Evolutionary conservation across 2,888 invertebrate genomes (phyloP), one percentile per base, ranked within the genome.

Genomic region (Drosophila atroscutellata): DNA sequence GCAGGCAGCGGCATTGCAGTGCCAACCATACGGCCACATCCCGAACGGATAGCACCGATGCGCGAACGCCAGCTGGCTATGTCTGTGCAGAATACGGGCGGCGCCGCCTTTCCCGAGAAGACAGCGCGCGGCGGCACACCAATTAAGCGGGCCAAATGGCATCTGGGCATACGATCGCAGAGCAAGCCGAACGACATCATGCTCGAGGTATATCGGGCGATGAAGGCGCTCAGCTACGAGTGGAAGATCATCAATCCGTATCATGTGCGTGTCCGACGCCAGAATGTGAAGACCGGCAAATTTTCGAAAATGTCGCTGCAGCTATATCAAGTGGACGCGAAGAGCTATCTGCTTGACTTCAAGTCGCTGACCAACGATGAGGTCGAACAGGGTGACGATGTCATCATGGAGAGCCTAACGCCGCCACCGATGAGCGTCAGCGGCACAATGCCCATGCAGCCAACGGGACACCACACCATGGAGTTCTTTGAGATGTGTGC

Each of bases 401-500:
- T 93, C 32, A 92, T 93, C 49, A 90, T 93, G 91, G 93, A 93
- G 75, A 93, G 93, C 71, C 81, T 93, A 30, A 93, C 93, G 30
- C 93, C 93, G 47, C 93, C 93, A 11, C 90, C 92, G 7, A 62
- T 91, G 4, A 91, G 90, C 59, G 72, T 69, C 0, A 80, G 80
- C 24, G 87, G 84, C 3, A 77, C 91, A 6, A 92, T 93, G 90
- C 92, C 93, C 2, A 83, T 92, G 9, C 93, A 93, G 75, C 92
- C 93, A 9, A 94, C 94, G 30, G 97, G 97, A 0, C 99, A 99
- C 92, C 98, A 99, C 93, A 99, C 99, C 2, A 98, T 99, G 97
- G 99, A 99, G 94, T 99, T 99, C 94, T 99, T 99, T 92, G 99
- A 99, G 94, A 99, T 99, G 99, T 99, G 99, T 93, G 99, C 99